A percentile compares a stretch with the other conserved stretches of the same genome.
Evolutionary conservation across 2,113 vertebrate genomes (phyloP).

Genomic region (Hippopotamus amphibius): DNA sequence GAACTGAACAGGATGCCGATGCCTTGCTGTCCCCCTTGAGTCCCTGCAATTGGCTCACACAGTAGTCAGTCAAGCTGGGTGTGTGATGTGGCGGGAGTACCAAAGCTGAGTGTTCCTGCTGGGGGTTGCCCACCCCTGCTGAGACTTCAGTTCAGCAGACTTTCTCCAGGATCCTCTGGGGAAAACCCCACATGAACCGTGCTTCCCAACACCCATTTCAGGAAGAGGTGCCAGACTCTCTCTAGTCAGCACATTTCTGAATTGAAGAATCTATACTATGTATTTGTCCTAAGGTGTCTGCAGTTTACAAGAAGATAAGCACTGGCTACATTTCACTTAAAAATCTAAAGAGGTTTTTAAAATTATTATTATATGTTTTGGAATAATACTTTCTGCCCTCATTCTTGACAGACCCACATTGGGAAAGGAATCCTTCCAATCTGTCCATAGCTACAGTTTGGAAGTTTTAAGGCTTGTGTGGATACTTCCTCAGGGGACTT

Average conservation of each 20-base stretch:
- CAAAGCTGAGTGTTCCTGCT: rapidly evolving
- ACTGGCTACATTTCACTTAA: neutral
- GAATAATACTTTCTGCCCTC: neutral
- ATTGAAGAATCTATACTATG: neutral
- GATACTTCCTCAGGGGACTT: neutral
- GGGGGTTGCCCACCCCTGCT: neutral
- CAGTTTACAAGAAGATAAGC: neutral
- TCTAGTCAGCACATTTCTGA: neutral
- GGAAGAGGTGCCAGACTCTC: neutral
- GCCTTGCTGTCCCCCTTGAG: too few relatives aligned
- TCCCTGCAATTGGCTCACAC: too few relatives aligned
- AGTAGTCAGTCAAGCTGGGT: neutral
- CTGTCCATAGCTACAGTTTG: neutral
- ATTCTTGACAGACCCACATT: neutral
- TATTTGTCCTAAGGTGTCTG: neutral
- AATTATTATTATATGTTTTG: neutral
- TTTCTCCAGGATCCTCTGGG: neutral
- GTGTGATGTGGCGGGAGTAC: rapidly evolving
- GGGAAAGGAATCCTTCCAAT: neutral
- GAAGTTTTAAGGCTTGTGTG: neutral
- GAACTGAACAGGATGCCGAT: neutral
- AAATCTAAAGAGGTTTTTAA: neutral
- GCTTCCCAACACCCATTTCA: neutral
- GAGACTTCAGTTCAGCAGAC: neutral
- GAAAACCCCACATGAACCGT: neutral